Evolutionary conservation across 1,140 invertebrate genomes (phyloP), one percentile per base, ranked within the genome.

Genomic region (Drosophila gunungcola): DNA sequence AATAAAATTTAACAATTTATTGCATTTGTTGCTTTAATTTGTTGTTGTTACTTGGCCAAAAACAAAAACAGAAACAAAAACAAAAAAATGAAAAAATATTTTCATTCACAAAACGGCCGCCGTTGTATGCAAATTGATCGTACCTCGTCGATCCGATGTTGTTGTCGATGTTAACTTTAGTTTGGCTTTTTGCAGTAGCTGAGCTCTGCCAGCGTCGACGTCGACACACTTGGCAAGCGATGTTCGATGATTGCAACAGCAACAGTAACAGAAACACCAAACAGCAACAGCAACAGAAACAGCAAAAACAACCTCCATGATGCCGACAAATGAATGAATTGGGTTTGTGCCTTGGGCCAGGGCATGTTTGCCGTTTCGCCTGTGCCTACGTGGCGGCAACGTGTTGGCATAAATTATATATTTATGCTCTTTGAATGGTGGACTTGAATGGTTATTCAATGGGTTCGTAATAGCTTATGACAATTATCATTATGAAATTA

Each of bases 1-100:
- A 89, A 89, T 89, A 89, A 89, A 89, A 89, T 84, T 89, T 76
- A 89, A 89, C 84, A 89, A 89, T 89, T 89, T 89, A 89, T 89
- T 89, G 84, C 85, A 84, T 88, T 89, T 78, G 73, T 74, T 73
- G 84, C 73, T 74, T 89, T 84, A 89, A 89, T 89, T 89, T 88
- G 84, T 80, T 88, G 78, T 78, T 78, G 73, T 80, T 79, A 57
- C 43, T 81, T 48, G 80, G 43, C 64, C 54, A 67, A 74, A 51
- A 74, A 67, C 62, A 32, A 64, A 80, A 80, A 53, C 46, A 63
- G 21, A 73, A 65, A 72, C 4, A 41, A 57, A 73, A 65, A 72
- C 4, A 41, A 57, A 64, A 38, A 53, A 25, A 58, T 43, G 42
- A 49, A 53, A n/a, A 46, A 49, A 65, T 57, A 39, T 74, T 88